These are phyloP conservation scores for Acrossocheilus wenchowensis DNA, from an alignment of 2,797 vertebrate genomes.

Conservation along the genomic window DNA sequence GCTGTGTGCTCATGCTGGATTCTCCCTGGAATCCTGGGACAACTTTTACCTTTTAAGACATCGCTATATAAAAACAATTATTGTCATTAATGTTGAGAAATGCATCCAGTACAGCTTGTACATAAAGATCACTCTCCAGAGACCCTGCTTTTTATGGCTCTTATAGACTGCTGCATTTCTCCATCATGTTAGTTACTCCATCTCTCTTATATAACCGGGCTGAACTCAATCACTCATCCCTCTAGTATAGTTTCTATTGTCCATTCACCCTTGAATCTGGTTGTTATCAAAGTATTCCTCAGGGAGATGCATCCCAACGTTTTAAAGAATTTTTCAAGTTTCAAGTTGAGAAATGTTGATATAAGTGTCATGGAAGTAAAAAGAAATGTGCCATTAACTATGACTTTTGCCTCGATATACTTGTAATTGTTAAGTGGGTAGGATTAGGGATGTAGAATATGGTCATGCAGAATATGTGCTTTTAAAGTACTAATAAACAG, in stretches of 20 bases:
- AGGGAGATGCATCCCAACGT: neutral
- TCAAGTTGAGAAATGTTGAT: neutral
- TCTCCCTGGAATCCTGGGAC: constrained; percentile 23
- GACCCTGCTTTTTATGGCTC: constrained; percentile 13
- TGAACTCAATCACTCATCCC: neutral
- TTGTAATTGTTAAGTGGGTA: no score
- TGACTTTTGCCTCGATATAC: no score
- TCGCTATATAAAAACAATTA: constrained; percentile 8
- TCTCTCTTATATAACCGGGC: constrained; percentile 10
- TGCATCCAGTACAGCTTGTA: neutral
- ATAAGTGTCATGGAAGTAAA: neutral
- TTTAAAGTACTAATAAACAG: no score
- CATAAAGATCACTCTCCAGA: constrained; percentile 3
- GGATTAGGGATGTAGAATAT: no score
- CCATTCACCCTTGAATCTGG: constrained; percentile 4
- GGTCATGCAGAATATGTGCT: no score
- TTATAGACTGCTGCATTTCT: constrained; percentile 22
- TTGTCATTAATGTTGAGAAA: neutral
- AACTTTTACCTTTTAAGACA: constrained; percentile 15
- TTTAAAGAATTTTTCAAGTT: constrained; percentile 3
- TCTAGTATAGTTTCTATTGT: constrained; percentile 23
- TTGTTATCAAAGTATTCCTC: neutral
- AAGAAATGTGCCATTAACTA: neutral
- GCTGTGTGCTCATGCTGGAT: constrained; percentile 11
- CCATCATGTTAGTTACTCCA: neutral